phyloP scores from a whole-genome alignment of 2,113 vertebrate species.

The Sphaerodactylus townsendi region DNA sequence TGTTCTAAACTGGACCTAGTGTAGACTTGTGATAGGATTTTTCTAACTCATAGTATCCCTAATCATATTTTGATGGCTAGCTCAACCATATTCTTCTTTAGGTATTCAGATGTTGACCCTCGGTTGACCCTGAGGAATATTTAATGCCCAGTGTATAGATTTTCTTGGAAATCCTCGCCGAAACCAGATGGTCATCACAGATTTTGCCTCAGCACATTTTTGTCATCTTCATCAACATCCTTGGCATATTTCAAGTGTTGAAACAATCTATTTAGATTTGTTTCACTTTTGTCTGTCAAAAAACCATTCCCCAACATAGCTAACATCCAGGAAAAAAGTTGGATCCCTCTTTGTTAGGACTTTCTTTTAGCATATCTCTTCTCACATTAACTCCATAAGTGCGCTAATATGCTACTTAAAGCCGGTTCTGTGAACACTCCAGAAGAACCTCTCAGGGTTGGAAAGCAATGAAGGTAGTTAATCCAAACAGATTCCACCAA shows the following conservation, averaged over 20 bases:
- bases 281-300: background rate
- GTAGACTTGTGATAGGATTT: slow-evolving; percentile 27
- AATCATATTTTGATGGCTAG: background rate
- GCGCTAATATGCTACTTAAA: too few relatives aligned
- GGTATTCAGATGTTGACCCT: background rate
- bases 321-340: too few relatives aligned
- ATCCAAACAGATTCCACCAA: fast-evolving
- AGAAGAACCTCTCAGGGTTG: too few relatives aligned
- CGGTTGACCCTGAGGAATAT: too few relatives aligned
- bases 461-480: too few relatives aligned
- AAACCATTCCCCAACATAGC: too few relatives aligned
- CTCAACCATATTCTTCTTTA: background rate
- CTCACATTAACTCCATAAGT: too few relatives aligned
- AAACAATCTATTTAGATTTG: background rate
- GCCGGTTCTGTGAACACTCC: too few relatives aligned
- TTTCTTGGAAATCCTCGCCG: too few relatives aligned
- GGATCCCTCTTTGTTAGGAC: too few relatives aligned
- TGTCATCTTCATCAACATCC: too few relatives aligned
- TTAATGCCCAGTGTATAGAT: background rate
- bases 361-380: too few relatives aligned
- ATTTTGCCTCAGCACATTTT: background rate
- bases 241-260: background rate
- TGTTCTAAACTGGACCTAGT: slow-evolving; percentile 32
- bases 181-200: background rate
- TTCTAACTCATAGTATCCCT: slow-evolving; percentile 14